Conservation (phyloP, 2,888 invertebrate species). For the Raillietiella orientalis region DNA sequence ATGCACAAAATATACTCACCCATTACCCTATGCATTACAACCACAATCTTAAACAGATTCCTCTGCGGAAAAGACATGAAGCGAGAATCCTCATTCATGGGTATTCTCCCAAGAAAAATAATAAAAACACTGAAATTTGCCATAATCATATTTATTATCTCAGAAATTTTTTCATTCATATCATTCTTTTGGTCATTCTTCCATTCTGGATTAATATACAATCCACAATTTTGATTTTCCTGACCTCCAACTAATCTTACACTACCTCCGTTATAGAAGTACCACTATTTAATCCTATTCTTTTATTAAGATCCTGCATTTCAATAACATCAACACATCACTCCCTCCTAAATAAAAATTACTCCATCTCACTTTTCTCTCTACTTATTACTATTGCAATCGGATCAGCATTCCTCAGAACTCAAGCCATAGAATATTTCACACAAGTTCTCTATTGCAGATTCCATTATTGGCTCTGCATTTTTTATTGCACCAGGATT, state of each 20-base stretch:
- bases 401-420: constrained; percentile 26
- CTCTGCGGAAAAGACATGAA: too few species aligned
- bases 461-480: constrained; percentile 27
- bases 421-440: constrained; percentile 32
- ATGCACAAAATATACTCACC: too few species aligned
- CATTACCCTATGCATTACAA: too few species aligned
- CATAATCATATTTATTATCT: constrained; percentile 11
- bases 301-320: constrained; percentile 31
- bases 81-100: too few species aligned
- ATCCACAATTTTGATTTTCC: constrained; percentile 21
- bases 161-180: constrained; percentile 11
- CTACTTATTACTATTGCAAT: constrained; percentile 20
- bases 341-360: constrained; percentile 18
- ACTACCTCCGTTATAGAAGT: constrained; percentile 32
- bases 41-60: too few species aligned
- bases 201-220: constrained; percentile 15
- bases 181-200: constrained; percentile 13
- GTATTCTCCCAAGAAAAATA: too few species aligned
- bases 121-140: too few species aligned
- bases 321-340: constrained; percentile 30
- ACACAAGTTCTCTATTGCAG: constrained; percentile 22
- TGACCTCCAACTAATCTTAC: constrained; percentile 27
- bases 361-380: constrained; percentile 15
- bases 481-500: constrained; percentile 43
- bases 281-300: constrained; percentile 33